Percentiles rank a stretch among this genome's conserved stretches.
Conservation (phyloP, 2,888 invertebrate species). For the Eupithecia centaureata region DNA sequence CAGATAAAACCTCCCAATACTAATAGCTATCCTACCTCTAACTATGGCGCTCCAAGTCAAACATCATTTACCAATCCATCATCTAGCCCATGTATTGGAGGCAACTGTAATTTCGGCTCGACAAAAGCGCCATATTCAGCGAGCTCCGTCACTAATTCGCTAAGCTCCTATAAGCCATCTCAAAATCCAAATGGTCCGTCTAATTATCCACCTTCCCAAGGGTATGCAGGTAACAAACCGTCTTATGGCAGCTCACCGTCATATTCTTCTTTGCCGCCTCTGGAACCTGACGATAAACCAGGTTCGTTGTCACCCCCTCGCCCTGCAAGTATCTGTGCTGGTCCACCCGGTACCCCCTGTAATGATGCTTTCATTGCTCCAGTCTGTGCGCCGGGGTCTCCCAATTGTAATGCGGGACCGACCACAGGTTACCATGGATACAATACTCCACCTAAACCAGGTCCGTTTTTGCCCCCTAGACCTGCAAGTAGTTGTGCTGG, state of each 20-base stretch:
- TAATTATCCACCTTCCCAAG: conserved; percentile 26
- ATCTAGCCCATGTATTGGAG: conserved; percentile 30
- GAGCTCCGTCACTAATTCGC: conserved; percentile 18
- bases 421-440: not conserved
- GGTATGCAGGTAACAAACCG: conserved; percentile 19
- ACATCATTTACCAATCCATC: conserved; percentile 22
- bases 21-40: conserved; percentile 23
- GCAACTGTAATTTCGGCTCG: conserved; percentile 39
- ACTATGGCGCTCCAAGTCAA: conserved; percentile 29
- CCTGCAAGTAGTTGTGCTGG: conserved; percentile 17
- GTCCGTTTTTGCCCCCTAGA: not conserved
- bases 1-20: conserved; percentile 2
- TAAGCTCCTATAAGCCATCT: conserved; percentile 12
- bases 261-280: conserved; percentile 5
- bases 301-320: not conserved
- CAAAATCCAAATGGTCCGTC: conserved; percentile 22
- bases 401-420: conserved; percentile 24
- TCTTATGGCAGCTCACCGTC: conserved; percentile 18
- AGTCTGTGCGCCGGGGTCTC: conserved; percentile 27
- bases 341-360: not conserved
- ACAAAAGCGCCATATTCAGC: conserved; percentile 35
- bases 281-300: not conserved
- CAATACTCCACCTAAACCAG: not conserved
- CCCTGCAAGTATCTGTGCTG: not conserved
- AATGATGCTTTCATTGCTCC: not conserved